Evolutionary conservation across 2,797 vertebrate species (phyloP), one percentile per base, ranked within the genome.

Genomic region (Sylvilagus floridanus): DNA sequence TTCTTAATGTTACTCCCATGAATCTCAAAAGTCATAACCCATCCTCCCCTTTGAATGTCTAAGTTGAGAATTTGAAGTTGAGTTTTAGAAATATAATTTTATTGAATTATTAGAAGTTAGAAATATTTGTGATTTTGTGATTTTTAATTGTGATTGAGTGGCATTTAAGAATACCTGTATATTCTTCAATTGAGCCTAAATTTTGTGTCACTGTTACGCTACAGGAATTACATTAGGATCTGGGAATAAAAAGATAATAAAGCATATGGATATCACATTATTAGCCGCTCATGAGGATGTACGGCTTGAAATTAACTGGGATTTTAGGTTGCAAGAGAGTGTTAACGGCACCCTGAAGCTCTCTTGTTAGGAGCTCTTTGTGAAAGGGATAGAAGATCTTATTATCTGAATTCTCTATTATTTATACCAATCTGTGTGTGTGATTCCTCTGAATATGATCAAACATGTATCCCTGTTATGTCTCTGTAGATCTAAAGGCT

Each of bases 61-160:
- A 0, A 68, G 17, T 68, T 60, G 90, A 78, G 7, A 86, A 83
- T 24, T 84, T 92, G 57, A 72, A 8, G 42, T 19, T n/a, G 2
- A 12, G 7, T 68, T 81, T 87, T 65, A 77, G 37, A 75, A 88
- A 72, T 65, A 37, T 13, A 72, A 84, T 79, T 90, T 76, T 0
- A 79, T 86, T 86, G n/a, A 77, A 52, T 82, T 85, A 91, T 93
- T 87, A 2, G n/a, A 94, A 93, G n/a, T 37, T 16, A 84, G n/a
- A 87, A 21, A 79, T 93, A 32, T 54, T 63, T 88, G 21, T 69
- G 14, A n/a, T 60, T 88, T 92, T 93, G 16, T 16, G 19, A 57
- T 21, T 21, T 47, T 47, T 77, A 90, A 94, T 47, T 7, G 50
- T 66, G 17, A 78, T 76, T 84, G 47, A 84, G 2, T 68, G 84